phyloP scores from a whole-genome alignment of 2,888 invertebrate species.

The Agapostemon virescens region DNA sequence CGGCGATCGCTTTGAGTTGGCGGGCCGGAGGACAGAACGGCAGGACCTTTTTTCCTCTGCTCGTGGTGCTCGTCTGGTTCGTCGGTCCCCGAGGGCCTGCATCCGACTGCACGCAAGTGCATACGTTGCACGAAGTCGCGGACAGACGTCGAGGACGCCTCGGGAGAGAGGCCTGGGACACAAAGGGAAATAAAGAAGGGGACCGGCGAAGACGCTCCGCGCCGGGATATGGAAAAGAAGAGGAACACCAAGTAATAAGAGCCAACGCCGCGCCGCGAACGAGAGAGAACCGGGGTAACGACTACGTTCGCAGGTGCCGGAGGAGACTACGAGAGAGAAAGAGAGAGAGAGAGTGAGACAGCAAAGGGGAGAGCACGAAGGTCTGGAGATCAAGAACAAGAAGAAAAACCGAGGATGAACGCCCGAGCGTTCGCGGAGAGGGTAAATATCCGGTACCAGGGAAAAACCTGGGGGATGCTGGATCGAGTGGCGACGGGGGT shows the following conservation, averaged over 20 bases:
- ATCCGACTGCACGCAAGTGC: constrained; percentile 50
- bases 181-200: constrained; percentile 22
- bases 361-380: neutral
- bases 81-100: constrained; percentile 35
- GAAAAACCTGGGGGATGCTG: neutral
- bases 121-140: neutral
- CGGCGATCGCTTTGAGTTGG: constrained; percentile 53
- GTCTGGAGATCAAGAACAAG: constrained; percentile 12
- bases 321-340: neutral
- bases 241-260: constrained; percentile 12
- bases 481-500: constrained; percentile 13
- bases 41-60: constrained; percentile 42
- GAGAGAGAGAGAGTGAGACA: too few species aligned
- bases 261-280: neutral
- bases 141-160: constrained; percentile 4
- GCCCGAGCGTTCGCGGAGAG: neutral
- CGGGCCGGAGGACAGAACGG: constrained; percentile 1
- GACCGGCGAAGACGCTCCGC: neutral
- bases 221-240: constrained; percentile 9
- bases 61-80: constrained; percentile 54
- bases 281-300: neutral
- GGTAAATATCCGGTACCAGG: constrained; percentile 12
- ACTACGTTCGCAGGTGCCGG: neutral
- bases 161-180: constrained; percentile 6
- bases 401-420: constrained; percentile 6